Evolutionary conservation across 2,113 vertebrate species (phyloP).

Genomic region (Quiscalus mexicanus): DNA sequence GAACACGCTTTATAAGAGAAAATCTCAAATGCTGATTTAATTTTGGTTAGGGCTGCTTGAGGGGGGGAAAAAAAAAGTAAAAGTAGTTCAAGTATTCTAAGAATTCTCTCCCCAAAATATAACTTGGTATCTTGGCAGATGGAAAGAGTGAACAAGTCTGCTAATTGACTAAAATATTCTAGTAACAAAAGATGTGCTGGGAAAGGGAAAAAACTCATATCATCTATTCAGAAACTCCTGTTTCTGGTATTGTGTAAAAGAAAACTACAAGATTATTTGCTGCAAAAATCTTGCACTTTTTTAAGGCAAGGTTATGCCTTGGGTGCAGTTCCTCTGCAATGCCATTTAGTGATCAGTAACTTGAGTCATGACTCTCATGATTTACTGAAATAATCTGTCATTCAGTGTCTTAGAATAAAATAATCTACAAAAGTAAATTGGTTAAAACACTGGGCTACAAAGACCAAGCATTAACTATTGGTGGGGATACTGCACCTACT

Average conservation of each 20-base stretch:
- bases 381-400: background rate
- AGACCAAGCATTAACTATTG: background rate
- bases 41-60: background rate
- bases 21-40: background rate
- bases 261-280: background rate
- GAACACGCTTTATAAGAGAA: background rate
- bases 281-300: background rate
- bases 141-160: background rate
- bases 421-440: background rate
- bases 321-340: background rate
- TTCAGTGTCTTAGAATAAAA: background rate
- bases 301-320: background rate
- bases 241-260: background rate
- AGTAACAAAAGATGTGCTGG: conserved; percentile 30
- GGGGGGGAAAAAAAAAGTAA: background rate
- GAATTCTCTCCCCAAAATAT: conserved; percentile 13
- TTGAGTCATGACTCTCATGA: background rate
- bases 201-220: background rate
- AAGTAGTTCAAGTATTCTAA: conserved; percentile 15
- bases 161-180: conserved; percentile 40
- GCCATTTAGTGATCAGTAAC: background rate
- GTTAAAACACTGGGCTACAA: background rate
- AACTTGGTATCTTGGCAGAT: conserved; percentile 26
- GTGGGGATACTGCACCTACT: background rate
- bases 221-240: background rate